Base-by-base conservation (phyloP, 2,797 vertebrate genomes). In the Micropoecilia bifurca region DNA sequence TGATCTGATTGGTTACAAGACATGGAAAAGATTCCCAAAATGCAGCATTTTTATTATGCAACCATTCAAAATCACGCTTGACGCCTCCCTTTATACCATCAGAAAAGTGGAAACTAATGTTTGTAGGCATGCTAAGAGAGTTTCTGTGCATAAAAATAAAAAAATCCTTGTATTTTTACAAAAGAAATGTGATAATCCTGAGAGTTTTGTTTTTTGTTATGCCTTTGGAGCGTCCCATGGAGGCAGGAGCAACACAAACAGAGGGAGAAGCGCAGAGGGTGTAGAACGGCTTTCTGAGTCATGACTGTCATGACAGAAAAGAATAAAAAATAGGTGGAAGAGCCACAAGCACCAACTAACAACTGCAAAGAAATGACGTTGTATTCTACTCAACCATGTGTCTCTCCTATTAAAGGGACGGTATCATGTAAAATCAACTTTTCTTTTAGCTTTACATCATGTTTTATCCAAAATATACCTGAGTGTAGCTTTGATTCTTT, bases 211-310 rank as follows among this genome's bases (percentile, higher is more conserved):
- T 66, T 82, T 7, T 39, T 28, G 47, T 43, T 48, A 43, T 72
- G 73, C 69, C 68, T 6, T 76, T 55, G 81, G 76, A 46, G 75
- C 0, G 0, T 76, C 50, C 57, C 47, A 25, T 13, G 48, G 77
- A 6, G 33, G 63, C 46, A 68, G 73, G 18, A 71, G 61, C 59
- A 74, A 59, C 36, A 73, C 7, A 53, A 55, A 76, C 50, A 59
- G 33, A 73, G 0, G 73, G 75, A 80, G 71, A 79, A 46, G 63
- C 18, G n/a, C 25, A 66, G 47, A 68, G 43, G 28, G 10, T 4
- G 55, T n/a, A 43, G 43, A 22, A 18, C 2, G 25, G 76, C 76
- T 86, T 36, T 81, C 12, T 87, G 80, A 88, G 71, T 81, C 85
- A 68, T 12, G 59, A 33, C n/a, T 20, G 71, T 73, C 71, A 43